Percentiles rank a stretch among this genome's conserved stretches.
These are phyloP conservation scores for Phocoena phocoena DNA, from an alignment of 2,113 vertebrate genomes.

Conservation along the genomic window DNA sequence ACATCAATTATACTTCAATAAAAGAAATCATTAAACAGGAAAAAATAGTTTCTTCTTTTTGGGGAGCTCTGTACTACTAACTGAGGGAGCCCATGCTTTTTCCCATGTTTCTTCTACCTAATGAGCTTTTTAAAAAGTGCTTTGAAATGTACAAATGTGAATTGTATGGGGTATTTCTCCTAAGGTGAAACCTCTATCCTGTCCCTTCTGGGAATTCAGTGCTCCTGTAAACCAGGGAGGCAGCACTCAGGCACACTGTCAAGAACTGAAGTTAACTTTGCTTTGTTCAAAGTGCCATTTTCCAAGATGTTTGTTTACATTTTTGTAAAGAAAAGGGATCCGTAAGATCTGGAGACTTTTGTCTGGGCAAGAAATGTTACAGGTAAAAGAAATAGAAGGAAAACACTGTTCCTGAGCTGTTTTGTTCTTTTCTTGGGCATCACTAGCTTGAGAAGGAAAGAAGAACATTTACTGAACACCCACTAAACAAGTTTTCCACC, in stretches of 20 bases:
- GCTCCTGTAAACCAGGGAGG: constrained; percentile 61
- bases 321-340: neutral
- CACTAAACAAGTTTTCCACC: neutral
- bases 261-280: constrained; percentile 41
- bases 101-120: neutral
- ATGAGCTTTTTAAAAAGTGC: neutral
- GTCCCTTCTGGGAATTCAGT: constrained; percentile 28
- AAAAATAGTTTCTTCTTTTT: neutral
- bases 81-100: neutral
- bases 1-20: neutral
- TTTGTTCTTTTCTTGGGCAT: neutral
- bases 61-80: neutral
- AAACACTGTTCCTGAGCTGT: neutral
- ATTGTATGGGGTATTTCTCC: constrained; percentile 58
- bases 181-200: constrained; percentile 59
- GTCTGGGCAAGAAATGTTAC: neutral
- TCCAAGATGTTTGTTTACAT: neutral
- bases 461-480: neutral
- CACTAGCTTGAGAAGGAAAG: neutral
- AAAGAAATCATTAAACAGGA: neutral
- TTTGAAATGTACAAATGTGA: constrained; percentile 55
- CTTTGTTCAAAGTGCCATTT: neutral
- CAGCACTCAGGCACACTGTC: constrained; percentile 9
- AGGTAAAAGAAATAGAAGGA: constrained; percentile 1
- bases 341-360: constrained; percentile 18